These are phyloP conservation scores for Masticophis lateralis DNA, from an alignment of 2,797 vertebrate genomes.

Conservation along the genomic window DNA sequence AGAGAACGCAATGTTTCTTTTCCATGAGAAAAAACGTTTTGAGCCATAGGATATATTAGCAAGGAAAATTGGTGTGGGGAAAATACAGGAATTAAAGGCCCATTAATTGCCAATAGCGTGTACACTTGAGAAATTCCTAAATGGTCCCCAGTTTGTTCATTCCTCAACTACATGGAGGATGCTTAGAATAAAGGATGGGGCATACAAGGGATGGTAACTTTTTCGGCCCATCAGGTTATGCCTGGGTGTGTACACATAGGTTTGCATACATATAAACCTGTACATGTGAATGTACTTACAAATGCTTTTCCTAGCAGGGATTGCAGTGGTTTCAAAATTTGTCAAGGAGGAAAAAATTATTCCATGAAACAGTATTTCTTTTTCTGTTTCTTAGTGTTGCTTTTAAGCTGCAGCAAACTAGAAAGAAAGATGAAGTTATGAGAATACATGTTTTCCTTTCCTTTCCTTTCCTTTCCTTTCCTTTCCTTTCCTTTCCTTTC, in stretches of 20 bases:
- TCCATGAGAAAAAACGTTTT: conserved; percentile 11
- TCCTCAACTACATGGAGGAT: neutral
- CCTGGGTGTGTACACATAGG: neutral
- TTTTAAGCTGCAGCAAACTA: neutral
- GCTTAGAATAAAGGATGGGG: neutral
- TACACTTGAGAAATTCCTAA: neutral
- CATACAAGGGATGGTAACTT: neutral
- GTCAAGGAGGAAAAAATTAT: neutral
- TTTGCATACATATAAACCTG: neutral
- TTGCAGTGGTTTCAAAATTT: neutral
- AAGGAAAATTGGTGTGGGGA: neutral
- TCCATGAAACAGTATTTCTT: neutral
- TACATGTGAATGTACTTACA: neutral
- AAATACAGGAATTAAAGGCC: neutral
- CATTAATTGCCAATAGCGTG: neutral
- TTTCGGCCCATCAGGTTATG: neutral
- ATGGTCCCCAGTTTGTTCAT: neutral
- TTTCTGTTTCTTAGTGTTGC: neutral
- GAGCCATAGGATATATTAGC: neutral
- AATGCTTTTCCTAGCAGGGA: neutral
- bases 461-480: neutral
- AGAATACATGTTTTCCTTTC: neutral
- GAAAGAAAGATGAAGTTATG: neutral
- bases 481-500: too few species aligned
- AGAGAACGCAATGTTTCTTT: neutral